A percentile compares a stretch with the other conserved stretches of the same genome.
Conservation (phyloP, 2,797 vertebrate genomes). For the Hephaestus fuliginosus region DNA sequence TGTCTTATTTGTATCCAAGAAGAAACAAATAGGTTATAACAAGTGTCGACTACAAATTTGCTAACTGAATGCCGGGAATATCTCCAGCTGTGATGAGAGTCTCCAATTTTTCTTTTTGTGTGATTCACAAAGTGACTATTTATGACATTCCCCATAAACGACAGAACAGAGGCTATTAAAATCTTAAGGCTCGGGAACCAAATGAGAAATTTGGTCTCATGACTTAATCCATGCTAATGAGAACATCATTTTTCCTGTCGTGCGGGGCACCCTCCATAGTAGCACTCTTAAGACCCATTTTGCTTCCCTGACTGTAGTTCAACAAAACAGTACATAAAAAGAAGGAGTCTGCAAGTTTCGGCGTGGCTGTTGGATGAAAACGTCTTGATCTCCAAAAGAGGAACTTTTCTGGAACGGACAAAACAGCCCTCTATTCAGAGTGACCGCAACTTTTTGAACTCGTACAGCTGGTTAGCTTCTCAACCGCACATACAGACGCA, state of each 20-base stretch:
- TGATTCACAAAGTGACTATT: slow-evolving; percentile 68
- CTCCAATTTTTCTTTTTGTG: slow-evolving; percentile 40
- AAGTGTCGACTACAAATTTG: slow-evolving; percentile 49
- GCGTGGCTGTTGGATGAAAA: slow-evolving; percentile 17
- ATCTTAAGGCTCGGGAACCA: slow-evolving; percentile 52
- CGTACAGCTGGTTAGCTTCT: slow-evolving; percentile 3
- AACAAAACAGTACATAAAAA: slow-evolving; percentile 54
- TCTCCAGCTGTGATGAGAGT: slow-evolving; percentile 61
- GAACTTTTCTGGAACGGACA: slow-evolving; percentile 34
- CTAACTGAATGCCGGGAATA: slow-evolving; percentile 42
- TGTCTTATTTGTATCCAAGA: slow-evolving; percentile 44
- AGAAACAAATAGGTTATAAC: slow-evolving; percentile 51
- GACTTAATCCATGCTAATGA: slow-evolving; percentile 72
- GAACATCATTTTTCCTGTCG: slow-evolving; percentile 64
- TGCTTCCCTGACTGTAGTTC: slow-evolving; percentile 26
- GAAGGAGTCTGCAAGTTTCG: slow-evolving; percentile 25
- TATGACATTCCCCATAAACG: slow-evolving; percentile 66
- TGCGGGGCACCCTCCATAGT: slow-evolving; percentile 39
- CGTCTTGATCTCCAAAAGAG: slow-evolving; percentile 18
- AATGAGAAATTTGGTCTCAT: slow-evolving; percentile 68
- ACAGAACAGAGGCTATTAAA: slow-evolving; percentile 65
- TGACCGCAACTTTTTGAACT: slow-evolving; percentile 35
- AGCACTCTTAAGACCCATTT: slow-evolving; percentile 52
- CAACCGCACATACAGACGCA: not conserved
- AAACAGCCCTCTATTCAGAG: slow-evolving; percentile 20